phyloP scores from a whole-genome alignment of 2,113 vertebrate genomes.

The Pteronura brasiliensis region DNA sequence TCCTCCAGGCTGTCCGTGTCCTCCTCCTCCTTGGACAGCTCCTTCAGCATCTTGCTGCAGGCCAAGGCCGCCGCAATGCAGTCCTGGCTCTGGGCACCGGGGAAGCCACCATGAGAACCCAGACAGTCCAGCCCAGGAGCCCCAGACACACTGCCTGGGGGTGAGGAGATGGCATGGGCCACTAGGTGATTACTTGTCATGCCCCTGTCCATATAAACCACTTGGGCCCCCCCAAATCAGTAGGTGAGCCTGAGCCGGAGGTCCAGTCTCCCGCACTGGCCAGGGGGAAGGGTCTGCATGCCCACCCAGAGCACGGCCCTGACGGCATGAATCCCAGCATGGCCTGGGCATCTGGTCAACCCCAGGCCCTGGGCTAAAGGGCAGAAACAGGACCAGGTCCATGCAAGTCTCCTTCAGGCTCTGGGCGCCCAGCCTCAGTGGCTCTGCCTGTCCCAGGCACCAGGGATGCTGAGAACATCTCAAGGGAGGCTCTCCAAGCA shows the following conservation, averaged over 20 bases:
- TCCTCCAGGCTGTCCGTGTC: slow-evolving; percentile 87
- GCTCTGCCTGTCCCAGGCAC: neutral
- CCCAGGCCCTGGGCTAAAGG: too few relatives aligned
- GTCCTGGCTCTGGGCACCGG: slow-evolving; percentile 84
- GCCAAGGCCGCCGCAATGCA: slow-evolving; percentile 89
- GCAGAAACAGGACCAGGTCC: fast-evolving
- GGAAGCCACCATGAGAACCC: neutral
- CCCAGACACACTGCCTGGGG: neutral
- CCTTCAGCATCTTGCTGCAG: slow-evolving; percentile 95
- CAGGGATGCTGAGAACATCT: neutral
- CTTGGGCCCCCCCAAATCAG: too few relatives aligned
- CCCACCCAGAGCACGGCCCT: too few relatives aligned
- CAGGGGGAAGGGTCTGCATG: neutral
- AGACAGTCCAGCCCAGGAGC: fast-evolving
- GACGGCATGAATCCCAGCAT: fast-evolving
- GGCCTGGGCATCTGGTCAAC: neutral
- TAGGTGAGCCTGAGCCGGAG: fast-evolving
- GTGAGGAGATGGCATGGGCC: fast-evolving
- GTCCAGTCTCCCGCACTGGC: neutral
- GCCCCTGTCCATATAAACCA: neutral
- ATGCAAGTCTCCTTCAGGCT: neutral
- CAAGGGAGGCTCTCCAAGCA: neutral
- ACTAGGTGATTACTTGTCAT: fast-evolving
- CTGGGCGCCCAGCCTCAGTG: neutral
- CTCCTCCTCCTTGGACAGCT: slow-evolving; percentile 87